Percentiles rank a stretch among this genome's conserved stretches.
These are phyloP conservation scores for Petrocephalus zakoni DNA, from an alignment of 2,113 vertebrate species.

Conservation along the genomic window DNA sequence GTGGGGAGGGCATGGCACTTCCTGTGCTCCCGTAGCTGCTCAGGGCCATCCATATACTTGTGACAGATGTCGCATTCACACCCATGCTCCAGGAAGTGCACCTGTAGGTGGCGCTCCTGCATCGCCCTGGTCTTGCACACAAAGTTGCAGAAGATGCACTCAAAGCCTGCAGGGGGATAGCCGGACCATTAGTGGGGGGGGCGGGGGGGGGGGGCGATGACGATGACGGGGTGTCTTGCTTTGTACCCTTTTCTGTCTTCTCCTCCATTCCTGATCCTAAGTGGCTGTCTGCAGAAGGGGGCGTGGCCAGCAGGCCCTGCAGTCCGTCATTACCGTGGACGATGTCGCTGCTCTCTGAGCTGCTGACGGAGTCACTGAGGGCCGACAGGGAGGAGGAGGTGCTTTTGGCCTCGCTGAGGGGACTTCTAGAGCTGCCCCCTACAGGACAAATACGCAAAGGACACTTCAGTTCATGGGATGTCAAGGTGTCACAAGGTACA, in stretches of 20 bases:
- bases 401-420: slow-evolving; percentile 76
- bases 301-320: slow-evolving; percentile 85
- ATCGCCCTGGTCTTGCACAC: slow-evolving; percentile 98
- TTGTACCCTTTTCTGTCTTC: slow-evolving; percentile 90
- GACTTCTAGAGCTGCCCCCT: slow-evolving; percentile 79
- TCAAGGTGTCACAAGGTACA: too few relatives aligned
- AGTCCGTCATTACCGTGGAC: slow-evolving; percentile 76
- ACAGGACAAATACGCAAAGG: not conserved
- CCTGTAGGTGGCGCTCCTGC: slow-evolving; percentile 97
- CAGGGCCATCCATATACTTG: slow-evolving; percentile 98
- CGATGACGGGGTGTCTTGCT: not conserved
- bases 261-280: slow-evolving; percentile 80
- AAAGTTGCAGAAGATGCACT: slow-evolving; percentile 98
- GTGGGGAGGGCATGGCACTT: slow-evolving; percentile 98
- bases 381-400: slow-evolving; percentile 91
- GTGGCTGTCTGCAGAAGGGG: slow-evolving; percentile 79
- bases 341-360: slow-evolving; percentile 83
- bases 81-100: slow-evolving; percentile 97
- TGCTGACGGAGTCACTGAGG: slow-evolving; percentile 93
- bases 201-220: not conserved
- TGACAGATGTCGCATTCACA: slow-evolving; percentile 98
- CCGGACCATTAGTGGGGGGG: not conserved
- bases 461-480: not conserved
- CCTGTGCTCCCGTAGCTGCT: slow-evolving; percentile 98
- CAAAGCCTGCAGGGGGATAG: slow-evolving; percentile 73